Percentiles rank a stretch among this genome's conserved stretches.
phyloP scores from a whole-genome alignment of 1,140 invertebrate genomes.

The Parasteatoda tepidariorum region DNA sequence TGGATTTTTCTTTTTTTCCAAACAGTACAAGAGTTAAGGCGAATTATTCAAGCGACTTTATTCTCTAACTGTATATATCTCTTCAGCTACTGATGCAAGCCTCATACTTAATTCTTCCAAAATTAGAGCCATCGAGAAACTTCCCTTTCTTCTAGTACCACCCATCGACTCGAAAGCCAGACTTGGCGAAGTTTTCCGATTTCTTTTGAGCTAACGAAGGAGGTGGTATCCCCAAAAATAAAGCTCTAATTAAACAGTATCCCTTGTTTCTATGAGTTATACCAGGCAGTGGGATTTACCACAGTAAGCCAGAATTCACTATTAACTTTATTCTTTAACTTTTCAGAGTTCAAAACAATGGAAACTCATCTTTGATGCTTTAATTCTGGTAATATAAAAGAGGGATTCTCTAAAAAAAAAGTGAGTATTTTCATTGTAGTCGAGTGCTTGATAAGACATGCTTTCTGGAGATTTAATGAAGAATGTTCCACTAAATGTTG shows the following conservation, averaged over 20 bases:
- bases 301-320: constrained; percentile 41
- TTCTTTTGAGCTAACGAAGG: constrained; percentile 28
- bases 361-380: constrained; percentile 24
- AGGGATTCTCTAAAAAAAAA: not conserved
- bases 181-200: not conserved
- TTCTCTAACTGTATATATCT: constrained; percentile 20
- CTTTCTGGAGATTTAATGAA: constrained; percentile 21
- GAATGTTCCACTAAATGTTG: not conserved
- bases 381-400: constrained; percentile 27
- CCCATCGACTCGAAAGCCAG: no score
- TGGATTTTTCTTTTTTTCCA: constrained; percentile 41
- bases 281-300: constrained; percentile 32
- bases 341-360: constrained; percentile 3
- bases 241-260: constrained; percentile 51
- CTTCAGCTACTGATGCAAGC: constrained; percentile 16
- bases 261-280: constrained; percentile 26
- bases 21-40: constrained; percentile 24
- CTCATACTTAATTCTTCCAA: not conserved
- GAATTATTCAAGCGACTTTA: constrained; percentile 45
- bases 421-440: not conserved
- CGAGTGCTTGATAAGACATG: constrained; percentile 19
- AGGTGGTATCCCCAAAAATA: not conserved
- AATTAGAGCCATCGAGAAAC: constrained; percentile 29
- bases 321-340: constrained; percentile 28
- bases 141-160: no score